Conservation (phyloP, 2,797 vertebrate genomes). For the Sebastes dallii region DNA sequence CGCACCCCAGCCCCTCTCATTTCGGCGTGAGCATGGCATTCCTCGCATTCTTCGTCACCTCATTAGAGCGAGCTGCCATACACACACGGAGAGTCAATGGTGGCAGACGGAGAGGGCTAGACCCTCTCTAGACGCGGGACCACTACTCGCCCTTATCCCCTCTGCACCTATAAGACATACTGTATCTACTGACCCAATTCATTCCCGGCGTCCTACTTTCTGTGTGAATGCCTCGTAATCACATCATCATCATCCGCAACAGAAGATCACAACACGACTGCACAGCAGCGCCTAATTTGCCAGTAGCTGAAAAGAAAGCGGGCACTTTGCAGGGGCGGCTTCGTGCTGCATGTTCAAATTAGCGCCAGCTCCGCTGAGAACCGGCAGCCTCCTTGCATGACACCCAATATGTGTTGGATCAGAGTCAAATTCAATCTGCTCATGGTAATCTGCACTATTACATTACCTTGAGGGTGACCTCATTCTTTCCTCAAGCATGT, state of each 20-base stretch:
- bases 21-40: slow-evolving; percentile 80
- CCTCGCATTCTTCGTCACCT: slow-evolving; percentile 83
- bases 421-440: slow-evolving; percentile 64
- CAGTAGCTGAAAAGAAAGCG: slow-evolving; percentile 30
- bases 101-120: slow-evolving; percentile 46
- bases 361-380: slow-evolving; percentile 42
- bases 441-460: slow-evolving; percentile 60
- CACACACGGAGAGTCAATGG: slow-evolving; percentile 62
- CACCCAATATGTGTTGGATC: slow-evolving; percentile 69
- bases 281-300: slow-evolving; percentile 49
- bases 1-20: slow-evolving; percentile 74
- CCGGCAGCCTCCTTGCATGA: slow-evolving; percentile 49
- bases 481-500: slow-evolving; percentile 68
- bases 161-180: slow-evolving; percentile 34
- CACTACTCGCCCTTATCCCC: slow-evolving; percentile 8
- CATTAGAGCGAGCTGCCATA: slow-evolving; percentile 78
- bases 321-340: slow-evolving; percentile 27
- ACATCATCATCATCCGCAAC: slow-evolving; percentile 59
- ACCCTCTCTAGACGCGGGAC: slow-evolving; percentile 49
- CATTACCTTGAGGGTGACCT: slow-evolving; percentile 62
- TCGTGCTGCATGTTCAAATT: slow-evolving; percentile 57
- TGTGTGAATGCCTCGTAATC: slow-evolving; percentile 65
- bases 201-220: slow-evolving; percentile 61
- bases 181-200: slow-evolving; percentile 55
- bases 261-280: slow-evolving; percentile 50